These are phyloP conservation scores for Nephrotoma guestfalica DNA, from an alignment of 2,888 invertebrate species.

Conservation along the genomic window DNA sequence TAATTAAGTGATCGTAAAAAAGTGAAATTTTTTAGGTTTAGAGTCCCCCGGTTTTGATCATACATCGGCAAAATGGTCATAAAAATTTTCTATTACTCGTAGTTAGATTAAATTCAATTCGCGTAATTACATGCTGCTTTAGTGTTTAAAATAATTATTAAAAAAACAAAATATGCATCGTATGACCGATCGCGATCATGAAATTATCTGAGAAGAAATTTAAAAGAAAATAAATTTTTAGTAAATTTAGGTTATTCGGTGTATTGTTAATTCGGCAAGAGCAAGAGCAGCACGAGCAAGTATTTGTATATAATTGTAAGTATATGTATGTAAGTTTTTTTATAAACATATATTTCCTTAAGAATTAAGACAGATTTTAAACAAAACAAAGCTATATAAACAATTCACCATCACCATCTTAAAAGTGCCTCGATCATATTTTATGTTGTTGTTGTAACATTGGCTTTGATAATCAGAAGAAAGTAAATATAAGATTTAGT, in stretches of 20 bases:
- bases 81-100: not conserved
- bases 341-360: not conserved
- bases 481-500: not conserved
- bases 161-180: not conserved
- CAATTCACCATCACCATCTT: not conserved
- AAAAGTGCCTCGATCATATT: not conserved
- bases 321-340: not conserved
- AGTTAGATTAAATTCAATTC: not conserved
- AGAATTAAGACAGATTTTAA: not conserved
- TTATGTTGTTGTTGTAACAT: not conserved
- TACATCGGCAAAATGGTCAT: not conserved
- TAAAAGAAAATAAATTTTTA: not conserved
- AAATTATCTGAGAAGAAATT: not conserved
- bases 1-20: not conserved
- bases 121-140: not conserved
- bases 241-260: not conserved
- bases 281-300: not conserved
- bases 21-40: not conserved
- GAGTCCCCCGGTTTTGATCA: not conserved
- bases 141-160: not conserved
- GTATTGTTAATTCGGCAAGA: not conserved
- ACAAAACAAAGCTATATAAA: not conserved
- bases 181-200: not conserved
- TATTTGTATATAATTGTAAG: not conserved
- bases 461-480: not conserved